Conservation (phyloP, 2,888 invertebrate genomes). For the Lepetodrilus schrolli region DNA sequence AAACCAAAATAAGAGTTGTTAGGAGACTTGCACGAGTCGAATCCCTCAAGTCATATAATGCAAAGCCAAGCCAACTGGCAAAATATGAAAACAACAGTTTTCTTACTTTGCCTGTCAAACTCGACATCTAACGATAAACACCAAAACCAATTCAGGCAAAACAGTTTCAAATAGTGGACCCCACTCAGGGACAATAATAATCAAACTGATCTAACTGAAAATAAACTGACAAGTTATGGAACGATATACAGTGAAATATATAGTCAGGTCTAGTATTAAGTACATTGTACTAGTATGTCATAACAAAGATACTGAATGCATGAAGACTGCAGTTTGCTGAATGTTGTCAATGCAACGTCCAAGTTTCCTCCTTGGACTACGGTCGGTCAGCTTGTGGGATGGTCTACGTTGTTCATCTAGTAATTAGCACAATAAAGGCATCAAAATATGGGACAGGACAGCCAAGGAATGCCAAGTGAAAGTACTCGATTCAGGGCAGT, state of each 20-base stretch:
- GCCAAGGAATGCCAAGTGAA: too few species aligned
- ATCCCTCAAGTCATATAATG: slow-evolving; percentile 25
- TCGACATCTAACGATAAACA: slow-evolving; percentile 4
- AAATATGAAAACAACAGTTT: background rate
- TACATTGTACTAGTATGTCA: too few species aligned
- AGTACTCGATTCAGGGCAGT: too few species aligned
- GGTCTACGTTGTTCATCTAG: slow-evolving; percentile 18
- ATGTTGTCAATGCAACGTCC: slow-evolving; percentile 7
- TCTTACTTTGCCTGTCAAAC: too few species aligned
- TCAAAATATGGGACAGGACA: background rate
- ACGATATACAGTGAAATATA: slow-evolving; percentile 15
- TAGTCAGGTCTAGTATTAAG: slow-evolving; percentile 13
- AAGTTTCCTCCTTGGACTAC: slow-evolving; percentile 19
- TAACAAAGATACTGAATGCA: slow-evolving; percentile 24
- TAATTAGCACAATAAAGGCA: slow-evolving; percentile 17
- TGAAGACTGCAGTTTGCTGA: background rate
- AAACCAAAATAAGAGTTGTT: slow-evolving; percentile 2
- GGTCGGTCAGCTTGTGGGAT: background rate
- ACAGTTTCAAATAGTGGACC: slow-evolving; percentile 16
- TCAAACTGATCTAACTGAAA: slow-evolving; percentile 16
- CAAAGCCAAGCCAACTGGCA: slow-evolving; percentile 1
- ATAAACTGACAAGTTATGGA: slow-evolving; percentile 25
- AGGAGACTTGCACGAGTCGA: background rate
- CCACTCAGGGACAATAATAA: background rate
- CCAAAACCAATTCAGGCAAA: slow-evolving; percentile 23